Percentiles rank a stretch among this genome's conserved stretches.
phyloP scores from a whole-genome alignment of 2,888 invertebrate species.

The Colostygia pectinataria region DNA sequence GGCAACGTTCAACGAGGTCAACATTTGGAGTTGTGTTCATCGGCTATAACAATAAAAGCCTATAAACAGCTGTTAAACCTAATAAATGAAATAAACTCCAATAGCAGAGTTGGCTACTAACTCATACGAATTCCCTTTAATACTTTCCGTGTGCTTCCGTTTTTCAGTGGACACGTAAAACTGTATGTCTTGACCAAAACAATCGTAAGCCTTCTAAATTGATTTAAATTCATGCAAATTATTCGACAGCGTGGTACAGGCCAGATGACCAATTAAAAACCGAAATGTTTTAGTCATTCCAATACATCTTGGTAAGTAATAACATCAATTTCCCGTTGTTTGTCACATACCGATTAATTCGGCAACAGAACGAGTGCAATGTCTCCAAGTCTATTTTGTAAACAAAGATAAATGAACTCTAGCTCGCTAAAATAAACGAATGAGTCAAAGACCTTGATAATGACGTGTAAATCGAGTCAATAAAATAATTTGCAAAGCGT shows the following conservation, averaged over 20 bases:
- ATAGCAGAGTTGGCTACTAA: too few species aligned
- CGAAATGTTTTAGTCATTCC: conserved; percentile 1
- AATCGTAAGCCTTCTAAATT: too few species aligned
- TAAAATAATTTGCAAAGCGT: conserved; percentile 60
- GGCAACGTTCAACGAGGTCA: too few species aligned
- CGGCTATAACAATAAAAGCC: too few species aligned
- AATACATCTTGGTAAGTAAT: conserved; percentile 15
- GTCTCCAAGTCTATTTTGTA: conserved; percentile 53
- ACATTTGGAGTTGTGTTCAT: too few species aligned
- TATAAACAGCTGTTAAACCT: too few species aligned
- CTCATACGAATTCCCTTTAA: too few species aligned
- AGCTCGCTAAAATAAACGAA: conserved; percentile 63
- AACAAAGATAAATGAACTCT: conserved; percentile 63
- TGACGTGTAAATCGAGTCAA: conserved; percentile 61
- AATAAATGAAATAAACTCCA: too few species aligned
- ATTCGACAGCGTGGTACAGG: not conserved
- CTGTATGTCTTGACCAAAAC: too few species aligned
- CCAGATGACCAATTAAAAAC: not conserved
- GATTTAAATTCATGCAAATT: not conserved
- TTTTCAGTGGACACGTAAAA: too few species aligned
- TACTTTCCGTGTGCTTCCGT: too few species aligned
- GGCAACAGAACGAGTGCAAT: conserved; percentile 42
- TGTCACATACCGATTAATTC: conserved; percentile 23
- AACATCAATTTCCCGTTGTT: conserved; percentile 18
- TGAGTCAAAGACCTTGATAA: conserved; percentile 78